Conservation (phyloP, 35 echinoderm and acorn worm genomes). For the Eucidaris tribuloides region DNA sequence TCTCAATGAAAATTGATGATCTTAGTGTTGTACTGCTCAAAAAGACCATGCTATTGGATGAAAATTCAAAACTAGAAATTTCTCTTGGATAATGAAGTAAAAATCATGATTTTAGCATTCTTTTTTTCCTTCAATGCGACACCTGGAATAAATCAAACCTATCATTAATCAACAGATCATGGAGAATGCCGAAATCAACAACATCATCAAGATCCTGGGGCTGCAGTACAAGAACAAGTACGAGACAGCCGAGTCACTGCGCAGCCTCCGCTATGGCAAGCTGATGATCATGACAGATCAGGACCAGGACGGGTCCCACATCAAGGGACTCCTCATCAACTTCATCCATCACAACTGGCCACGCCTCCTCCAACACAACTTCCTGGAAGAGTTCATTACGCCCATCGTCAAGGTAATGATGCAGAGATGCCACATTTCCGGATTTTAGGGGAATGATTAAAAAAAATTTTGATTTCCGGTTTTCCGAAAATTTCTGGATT, state of each 20-base stretch:
- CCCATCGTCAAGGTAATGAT: conserved; percentile 67
- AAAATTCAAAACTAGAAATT: too few relatives aligned
- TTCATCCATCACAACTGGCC: conserved; percentile 85
- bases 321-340: conserved; percentile 75
- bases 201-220: conserved; percentile 78
- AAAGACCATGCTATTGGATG: too few relatives aligned
- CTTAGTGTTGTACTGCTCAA: too few relatives aligned
- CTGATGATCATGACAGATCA: conserved; percentile 93
- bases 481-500: too few relatives aligned
- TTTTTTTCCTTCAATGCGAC: too few relatives aligned
- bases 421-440: too few relatives aligned
- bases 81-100: too few relatives aligned
- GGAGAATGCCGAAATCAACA: conserved; percentile 84
- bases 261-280: conserved; percentile 55
- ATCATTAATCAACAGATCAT: conserved; percentile 40
- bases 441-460: too few relatives aligned
- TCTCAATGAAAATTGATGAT: too few relatives aligned
- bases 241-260: conserved; percentile 26
- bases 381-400: conserved; percentile 82
- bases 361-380: conserved; percentile 48
- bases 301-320: conserved; percentile 79
- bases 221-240: conserved; percentile 79
- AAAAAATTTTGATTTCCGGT: too few relatives aligned
- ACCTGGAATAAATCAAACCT: too few relatives aligned
- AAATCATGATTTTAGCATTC: too few relatives aligned